Conservation (phyloP, 2,888 invertebrate genomes). For the Drosophila ustulata region DNA sequence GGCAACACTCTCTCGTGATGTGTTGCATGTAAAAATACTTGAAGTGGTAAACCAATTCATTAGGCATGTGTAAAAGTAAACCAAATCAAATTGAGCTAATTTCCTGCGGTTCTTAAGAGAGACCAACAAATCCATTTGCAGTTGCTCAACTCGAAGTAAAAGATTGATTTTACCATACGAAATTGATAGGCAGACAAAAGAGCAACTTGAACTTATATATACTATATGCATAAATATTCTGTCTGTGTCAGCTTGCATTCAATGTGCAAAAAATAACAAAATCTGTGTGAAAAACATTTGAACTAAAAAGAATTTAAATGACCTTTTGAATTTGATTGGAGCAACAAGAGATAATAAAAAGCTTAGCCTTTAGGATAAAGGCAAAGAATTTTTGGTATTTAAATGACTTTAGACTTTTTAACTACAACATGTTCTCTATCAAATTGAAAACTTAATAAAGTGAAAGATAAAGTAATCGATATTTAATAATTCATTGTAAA, state of each 20-base stretch:
- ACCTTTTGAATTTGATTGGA: background rate
- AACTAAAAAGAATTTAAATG: background rate
- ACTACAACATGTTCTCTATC: no score
- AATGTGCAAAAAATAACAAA: background rate
- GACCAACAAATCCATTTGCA: conserved; percentile 9
- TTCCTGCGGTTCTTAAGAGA: conserved; percentile 40
- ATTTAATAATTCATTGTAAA: no score
- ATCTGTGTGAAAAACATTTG: background rate
- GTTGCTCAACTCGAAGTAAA: background rate
- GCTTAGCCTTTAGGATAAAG: background rate
- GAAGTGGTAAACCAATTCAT: conserved; percentile 56
- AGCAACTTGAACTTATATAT: background rate
- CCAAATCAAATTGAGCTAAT: conserved; percentile 47
- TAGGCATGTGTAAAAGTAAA: conserved; percentile 32
- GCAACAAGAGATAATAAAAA: background rate
- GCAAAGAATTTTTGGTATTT: no score
- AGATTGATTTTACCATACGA: conserved; percentile 1
- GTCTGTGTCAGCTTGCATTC: background rate
- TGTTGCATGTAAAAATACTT: conserved; percentile 19
- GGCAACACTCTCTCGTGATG: background rate
- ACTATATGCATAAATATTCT: background rate
- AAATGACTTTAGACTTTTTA: no score
- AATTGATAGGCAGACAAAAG: conserved; percentile 6
- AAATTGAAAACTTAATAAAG: no score
- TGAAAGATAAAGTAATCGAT: no score